Conservation (phyloP, 2,797 vertebrate species). For the Myripristis murdjan region DNA sequence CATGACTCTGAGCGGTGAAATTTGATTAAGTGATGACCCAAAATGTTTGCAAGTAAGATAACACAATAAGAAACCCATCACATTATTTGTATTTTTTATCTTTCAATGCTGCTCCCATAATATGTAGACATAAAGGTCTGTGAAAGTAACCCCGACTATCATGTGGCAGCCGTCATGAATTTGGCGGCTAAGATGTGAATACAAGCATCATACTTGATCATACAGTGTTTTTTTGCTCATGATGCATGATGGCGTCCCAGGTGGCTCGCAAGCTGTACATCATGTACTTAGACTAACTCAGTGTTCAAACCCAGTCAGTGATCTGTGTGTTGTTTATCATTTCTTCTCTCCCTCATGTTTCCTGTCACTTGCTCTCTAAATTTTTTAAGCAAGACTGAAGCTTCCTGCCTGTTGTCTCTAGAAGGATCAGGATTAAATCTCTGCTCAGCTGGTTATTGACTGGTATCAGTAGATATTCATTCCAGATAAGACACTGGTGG, state of each 20-base stretch:
- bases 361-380: constrained; percentile 2
- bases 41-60: not conserved
- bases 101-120: not conserved
- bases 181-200: not conserved
- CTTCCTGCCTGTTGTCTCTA: constrained; percentile 48
- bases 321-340: too few relatives aligned
- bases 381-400: constrained; percentile 12
- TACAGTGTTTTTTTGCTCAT: not conserved
- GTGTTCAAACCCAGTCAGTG: too few relatives aligned
- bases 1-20: not conserved
- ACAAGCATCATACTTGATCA: not conserved
- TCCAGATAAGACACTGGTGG: constrained; percentile 72
- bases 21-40: not conserved
- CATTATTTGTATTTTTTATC: not conserved
- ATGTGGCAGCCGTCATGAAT: not conserved
- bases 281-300: too few relatives aligned
- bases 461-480: constrained; percentile 63
- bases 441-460: not conserved
- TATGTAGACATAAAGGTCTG: not conserved
- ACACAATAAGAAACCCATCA: too few relatives aligned
- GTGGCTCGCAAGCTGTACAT: not conserved
- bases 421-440: constrained; percentile 28
- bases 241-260: not conserved
- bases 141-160: not conserved
- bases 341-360: not conserved